phyloP scores from a whole-genome alignment of 1,140 invertebrate species.

The Penaeus vannamei region DNA sequence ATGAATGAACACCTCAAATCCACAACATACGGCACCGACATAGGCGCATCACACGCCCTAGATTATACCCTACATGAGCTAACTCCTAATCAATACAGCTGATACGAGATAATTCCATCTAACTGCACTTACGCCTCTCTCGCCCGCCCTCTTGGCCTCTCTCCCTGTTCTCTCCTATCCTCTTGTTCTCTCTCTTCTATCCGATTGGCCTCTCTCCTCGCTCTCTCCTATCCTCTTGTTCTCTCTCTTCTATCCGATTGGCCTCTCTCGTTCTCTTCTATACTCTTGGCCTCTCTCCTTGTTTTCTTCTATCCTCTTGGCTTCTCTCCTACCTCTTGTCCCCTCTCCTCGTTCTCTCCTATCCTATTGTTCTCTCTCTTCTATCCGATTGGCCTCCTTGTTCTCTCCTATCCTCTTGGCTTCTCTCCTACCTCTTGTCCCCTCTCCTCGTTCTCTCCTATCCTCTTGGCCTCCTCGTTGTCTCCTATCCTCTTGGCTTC shows the following conservation, averaged over 20 bases:
- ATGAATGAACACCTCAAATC: too few species aligned
- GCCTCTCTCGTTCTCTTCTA: background rate
- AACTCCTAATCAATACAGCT: too few species aligned
- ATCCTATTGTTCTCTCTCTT: background rate
- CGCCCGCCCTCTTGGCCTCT: background rate
- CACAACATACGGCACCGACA: too few species aligned
- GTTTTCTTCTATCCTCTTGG: background rate
- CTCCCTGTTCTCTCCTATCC: background rate
- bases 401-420: background rate
- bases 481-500: background rate
- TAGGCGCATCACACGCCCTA: too few species aligned
- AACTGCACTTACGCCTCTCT: background rate
- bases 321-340: background rate
- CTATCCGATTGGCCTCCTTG: too few species aligned
- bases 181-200: background rate
- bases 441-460: background rate
- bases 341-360: background rate
- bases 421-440: background rate
- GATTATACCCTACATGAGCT: too few species aligned
- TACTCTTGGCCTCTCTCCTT: background rate
- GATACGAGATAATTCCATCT: background rate
- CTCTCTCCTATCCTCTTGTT: background rate
- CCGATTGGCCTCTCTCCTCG: too few species aligned
- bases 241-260: background rate
- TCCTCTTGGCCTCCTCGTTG: background rate